phyloP scores from a whole-genome alignment of 2,888 invertebrate genomes.

The Sinohyriopsis cumingii region DNA sequence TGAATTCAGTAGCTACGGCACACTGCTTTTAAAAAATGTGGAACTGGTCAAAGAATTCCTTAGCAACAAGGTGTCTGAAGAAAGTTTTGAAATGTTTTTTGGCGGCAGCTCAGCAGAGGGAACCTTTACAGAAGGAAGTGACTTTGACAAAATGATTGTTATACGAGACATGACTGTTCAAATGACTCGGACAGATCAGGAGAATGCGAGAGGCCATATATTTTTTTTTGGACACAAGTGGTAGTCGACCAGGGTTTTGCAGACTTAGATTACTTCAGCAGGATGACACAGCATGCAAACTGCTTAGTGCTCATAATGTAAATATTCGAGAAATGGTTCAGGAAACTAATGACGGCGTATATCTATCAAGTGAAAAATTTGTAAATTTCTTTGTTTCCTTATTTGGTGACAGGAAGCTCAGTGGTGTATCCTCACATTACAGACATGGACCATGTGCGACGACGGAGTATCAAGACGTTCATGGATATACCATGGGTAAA shows the following conservation, averaged over 20 bases:
- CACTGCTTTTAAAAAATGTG: too few relatives aligned
- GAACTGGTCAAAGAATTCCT: too few relatives aligned
- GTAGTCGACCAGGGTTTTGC: slow-evolving; percentile 7
- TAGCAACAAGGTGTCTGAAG: too few relatives aligned
- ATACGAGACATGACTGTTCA: too few relatives aligned
- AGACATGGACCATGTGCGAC: slow-evolving; percentile 9
- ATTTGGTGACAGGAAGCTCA: too few relatives aligned
- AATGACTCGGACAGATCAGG: background rate
- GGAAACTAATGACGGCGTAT: background rate
- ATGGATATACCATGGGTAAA: background rate
- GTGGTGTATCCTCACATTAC: background rate
- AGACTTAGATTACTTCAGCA: slow-evolving; percentile 1
- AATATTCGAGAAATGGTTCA: too few relatives aligned
- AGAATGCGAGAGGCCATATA: background rate
- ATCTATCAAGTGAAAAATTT: slow-evolving; percentile 13
- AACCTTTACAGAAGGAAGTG: slow-evolving; percentile 6
- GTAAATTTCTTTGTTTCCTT: background rate
- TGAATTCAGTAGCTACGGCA: too few relatives aligned
- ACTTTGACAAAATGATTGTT: slow-evolving; percentile 8
- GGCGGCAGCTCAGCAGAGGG: slow-evolving; percentile 14
- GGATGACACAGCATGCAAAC: background rate
- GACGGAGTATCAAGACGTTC: slow-evolving; percentile 1
- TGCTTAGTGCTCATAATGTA: too few relatives aligned
- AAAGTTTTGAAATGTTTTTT: background rate
- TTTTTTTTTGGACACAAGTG: background rate